Base-by-base conservation (phyloP, 1,140 invertebrate species). In the Centruroides vittatus region DNA sequence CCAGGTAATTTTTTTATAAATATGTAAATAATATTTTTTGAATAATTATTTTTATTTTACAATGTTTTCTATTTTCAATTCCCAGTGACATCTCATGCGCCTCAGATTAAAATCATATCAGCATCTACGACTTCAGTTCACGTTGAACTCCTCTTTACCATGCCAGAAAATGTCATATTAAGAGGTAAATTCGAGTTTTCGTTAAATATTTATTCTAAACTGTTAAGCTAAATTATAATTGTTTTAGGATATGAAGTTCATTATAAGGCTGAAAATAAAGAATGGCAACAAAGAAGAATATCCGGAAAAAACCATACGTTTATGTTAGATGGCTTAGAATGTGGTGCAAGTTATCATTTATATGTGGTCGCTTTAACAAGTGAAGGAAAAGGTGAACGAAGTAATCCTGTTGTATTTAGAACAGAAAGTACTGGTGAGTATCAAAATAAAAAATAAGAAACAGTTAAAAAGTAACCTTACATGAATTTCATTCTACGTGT, bases 181-280 rank as follows among this genome's bases (percentile, higher is more conserved):
- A 60, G 55, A 60, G 62, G 62, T 63, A 60, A 41, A 41, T 41
- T 23, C 23, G 23, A 23, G 23, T 23, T 23, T 23, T 23, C 2
- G 23, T 23, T 23, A 23, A 23, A 23, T 23, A 23, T 23, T 23
- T 23, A 23, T 23, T 23, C 23, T 23, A 23, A 23, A 23, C 23
- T 23, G 23, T 23, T 23, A 23, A 23, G 23, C 23, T 23, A 23
- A 23, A 23, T 23, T 23, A 23, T 23, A 23, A 23, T 23, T 23
- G 23, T 23, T 23, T 41, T 8, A 65, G 65, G 65, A 11, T 90
- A 91, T 71, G 91, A 88, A n/a, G 81, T 93, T 63, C 86, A 90
- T 70, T 93, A 90, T 76, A 93, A 93, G 73, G 87, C 85, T 36
- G 91, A 93, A 76, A 93, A 90, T 69, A 89, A 89, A 36, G 89